Evolutionary conservation across 2,113 vertebrate species (phyloP).

Genomic region (Phalacrocorax aristotelis): DNA sequence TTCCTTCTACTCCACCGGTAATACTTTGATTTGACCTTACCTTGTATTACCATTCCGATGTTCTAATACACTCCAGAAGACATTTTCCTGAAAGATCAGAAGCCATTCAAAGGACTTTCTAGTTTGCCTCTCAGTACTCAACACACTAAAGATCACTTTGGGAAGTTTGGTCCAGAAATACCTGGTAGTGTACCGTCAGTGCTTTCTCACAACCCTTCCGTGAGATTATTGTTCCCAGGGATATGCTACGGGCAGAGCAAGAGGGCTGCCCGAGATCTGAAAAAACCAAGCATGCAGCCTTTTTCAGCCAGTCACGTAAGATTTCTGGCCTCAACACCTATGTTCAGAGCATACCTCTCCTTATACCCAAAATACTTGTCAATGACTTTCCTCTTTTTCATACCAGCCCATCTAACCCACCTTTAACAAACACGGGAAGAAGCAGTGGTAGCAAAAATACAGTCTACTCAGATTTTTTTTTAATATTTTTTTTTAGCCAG

Average conservation of each 20-base stretch:
- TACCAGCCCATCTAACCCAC: neutral
- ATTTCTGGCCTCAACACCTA: neutral
- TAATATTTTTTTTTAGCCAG: neutral
- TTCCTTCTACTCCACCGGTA: neutral
- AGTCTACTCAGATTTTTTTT: neutral
- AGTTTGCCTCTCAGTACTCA: neutral
- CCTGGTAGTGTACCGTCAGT: neutral
- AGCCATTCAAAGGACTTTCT: neutral
- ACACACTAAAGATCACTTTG: neutral
- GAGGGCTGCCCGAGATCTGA: neutral
- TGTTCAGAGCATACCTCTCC: neutral
- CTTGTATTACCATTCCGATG: neutral
- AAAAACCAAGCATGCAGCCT: neutral
- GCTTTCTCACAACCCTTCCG: neutral
- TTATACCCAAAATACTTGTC: neutral
- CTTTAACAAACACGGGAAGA: neutral
- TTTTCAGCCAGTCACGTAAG: neutral
- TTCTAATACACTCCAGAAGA: neutral
- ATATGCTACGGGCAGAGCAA: neutral
- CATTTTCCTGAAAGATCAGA: neutral
- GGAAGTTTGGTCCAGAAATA: neutral
- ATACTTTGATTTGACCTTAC: neutral
- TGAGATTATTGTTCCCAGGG: neutral
- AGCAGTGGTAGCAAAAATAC: neutral
- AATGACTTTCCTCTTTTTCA: neutral